phyloP scores from a whole-genome alignment of 2,888 invertebrate species.

The Ryuthela nishihirai region DNA sequence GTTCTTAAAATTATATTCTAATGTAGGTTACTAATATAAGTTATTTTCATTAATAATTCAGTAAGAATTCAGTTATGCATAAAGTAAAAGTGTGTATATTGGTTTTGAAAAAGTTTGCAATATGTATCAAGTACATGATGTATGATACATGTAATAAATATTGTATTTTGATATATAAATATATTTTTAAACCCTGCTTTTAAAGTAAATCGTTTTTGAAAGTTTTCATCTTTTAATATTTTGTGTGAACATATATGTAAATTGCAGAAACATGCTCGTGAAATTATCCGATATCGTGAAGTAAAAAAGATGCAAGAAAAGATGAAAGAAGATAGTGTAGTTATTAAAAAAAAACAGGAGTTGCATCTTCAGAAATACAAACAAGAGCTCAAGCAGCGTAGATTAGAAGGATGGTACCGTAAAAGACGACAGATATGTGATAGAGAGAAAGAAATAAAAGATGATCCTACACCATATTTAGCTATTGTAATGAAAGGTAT shows the following conservation, averaged over 20 bases:
- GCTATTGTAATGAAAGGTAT: conserved; percentile 67
- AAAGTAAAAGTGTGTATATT: no score
- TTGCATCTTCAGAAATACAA: conserved; percentile 63
- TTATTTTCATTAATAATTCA: no score
- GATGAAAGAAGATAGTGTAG: conserved; percentile 59
- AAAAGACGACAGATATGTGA: conserved; percentile 60
- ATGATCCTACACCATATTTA: conserved; percentile 54
- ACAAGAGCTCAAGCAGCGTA: conserved; percentile 57
- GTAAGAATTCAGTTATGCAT: no score
- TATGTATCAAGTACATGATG: no score
- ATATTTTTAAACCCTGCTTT: no score
- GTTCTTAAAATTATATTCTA: no score
- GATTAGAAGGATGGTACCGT: conserved; percentile 58
- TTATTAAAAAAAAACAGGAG: conserved; percentile 63
- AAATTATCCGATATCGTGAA: conserved; percentile 65
- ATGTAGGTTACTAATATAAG: no score
- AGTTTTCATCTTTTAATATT: neutral
- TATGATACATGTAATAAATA: no score
- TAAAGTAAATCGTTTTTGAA: no score
- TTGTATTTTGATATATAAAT: no score
- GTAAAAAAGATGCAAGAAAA: conserved; percentile 61
- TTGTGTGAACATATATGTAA: no score
- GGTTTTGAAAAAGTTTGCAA: no score
- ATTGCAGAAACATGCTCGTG: conserved; percentile 65
- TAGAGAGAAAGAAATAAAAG: conserved; percentile 55